These are phyloP conservation scores for Spodoptera frugiperda DNA, from an alignment of 1,140 invertebrate species.

Conservation along the genomic window DNA sequence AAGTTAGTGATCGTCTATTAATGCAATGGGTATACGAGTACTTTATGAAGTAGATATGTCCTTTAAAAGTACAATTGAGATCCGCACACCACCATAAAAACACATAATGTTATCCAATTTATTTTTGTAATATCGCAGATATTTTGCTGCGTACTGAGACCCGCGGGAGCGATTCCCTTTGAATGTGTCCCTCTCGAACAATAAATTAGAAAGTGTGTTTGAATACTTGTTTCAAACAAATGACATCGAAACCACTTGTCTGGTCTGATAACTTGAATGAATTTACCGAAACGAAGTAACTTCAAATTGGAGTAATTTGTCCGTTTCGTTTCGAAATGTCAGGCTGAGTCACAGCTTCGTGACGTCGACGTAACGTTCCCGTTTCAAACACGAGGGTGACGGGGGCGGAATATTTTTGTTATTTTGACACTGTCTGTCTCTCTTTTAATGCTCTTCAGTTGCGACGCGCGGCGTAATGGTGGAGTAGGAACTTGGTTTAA, in stretches of 20 bases:
- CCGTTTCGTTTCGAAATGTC: neutral
- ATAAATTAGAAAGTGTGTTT: constrained; percentile 39
- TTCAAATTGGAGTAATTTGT: constrained; percentile 16
- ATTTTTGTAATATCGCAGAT: constrained; percentile 19
- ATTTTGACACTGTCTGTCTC: no score
- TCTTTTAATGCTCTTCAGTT: no score
- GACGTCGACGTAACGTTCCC: neutral
- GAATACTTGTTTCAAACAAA: constrained; percentile 32
- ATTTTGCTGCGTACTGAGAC: constrained; percentile 10
- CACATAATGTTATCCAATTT: constrained; percentile 7
- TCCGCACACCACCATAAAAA: neutral
- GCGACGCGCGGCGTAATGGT: no score
- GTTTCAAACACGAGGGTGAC: no score
- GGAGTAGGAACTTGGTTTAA: no score
- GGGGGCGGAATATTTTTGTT: no score
- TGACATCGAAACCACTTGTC: constrained; percentile 21
- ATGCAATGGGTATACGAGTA: constrained; percentile 2
- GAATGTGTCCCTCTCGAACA: constrained; percentile 14
- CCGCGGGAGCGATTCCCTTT: neutral
- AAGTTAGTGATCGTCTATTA: no score
- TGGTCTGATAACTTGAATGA: constrained; percentile 16
- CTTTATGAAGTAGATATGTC: neutral
- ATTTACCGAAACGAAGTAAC: constrained; percentile 7
- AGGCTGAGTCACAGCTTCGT: neutral
- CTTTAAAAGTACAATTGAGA: neutral